Percentiles rank a stretch among this genome's conserved stretches.
phyloP scores from a whole-genome alignment of 2,113 vertebrate genomes.

The Archocentrus centrarchus region DNA sequence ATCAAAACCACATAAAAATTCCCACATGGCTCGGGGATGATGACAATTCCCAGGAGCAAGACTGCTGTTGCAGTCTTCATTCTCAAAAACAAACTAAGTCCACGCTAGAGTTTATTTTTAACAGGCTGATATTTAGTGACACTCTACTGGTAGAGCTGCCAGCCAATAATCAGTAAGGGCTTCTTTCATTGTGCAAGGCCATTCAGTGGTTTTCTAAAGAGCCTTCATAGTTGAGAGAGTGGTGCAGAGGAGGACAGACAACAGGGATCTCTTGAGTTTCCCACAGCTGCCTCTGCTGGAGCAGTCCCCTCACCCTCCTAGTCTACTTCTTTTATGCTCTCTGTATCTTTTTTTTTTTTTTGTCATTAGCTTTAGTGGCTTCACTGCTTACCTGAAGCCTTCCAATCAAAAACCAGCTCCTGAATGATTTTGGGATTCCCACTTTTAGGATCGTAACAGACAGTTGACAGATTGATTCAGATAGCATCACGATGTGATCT shows the following conservation, averaged over 20 bases:
- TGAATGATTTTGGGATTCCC: not conserved
- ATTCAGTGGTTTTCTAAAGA: not conserved
- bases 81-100: not conserved
- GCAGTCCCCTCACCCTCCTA: not conserved
- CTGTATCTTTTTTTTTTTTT: not conserved
- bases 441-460: not conserved
- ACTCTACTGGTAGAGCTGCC: not conserved
- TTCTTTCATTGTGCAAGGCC: not conserved
- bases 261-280: slow-evolving; percentile 22
- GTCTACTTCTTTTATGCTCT: slow-evolving; percentile 4
- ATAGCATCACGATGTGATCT: too few species aligned
- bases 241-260: slow-evolving; percentile 1
- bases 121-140: not conserved
- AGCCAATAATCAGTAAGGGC: not conserved
- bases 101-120: not conserved
- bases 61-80: not conserved
- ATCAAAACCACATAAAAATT: slow-evolving; percentile 29
- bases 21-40: slow-evolving; percentile 18
- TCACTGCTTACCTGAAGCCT: not conserved
- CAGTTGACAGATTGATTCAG: not conserved
- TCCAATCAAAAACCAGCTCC: not conserved
- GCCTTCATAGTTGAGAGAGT: not conserved
- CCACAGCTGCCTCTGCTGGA: slow-evolving; percentile 59
- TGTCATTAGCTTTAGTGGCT: slow-evolving; percentile 4
- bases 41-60: slow-evolving; percentile 3